A percentile compares a stretch with the other conserved stretches of the same genome.
phyloP scores from a whole-genome alignment of 2,888 invertebrate genomes.

The Drosophila rubida region DNA sequence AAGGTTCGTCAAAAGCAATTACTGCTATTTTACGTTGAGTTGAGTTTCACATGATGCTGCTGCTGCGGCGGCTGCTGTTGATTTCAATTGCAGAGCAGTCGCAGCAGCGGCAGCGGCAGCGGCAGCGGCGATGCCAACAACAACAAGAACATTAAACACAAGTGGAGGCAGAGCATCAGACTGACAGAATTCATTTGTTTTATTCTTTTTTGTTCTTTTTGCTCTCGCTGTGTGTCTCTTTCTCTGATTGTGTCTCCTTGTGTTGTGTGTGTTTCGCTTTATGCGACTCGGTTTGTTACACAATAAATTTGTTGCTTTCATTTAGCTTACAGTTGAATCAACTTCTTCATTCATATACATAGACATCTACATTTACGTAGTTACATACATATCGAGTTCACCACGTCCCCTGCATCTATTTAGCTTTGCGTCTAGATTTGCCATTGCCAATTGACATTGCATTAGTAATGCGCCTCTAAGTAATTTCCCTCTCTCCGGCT shows the following conservation, averaged over 20 bases:
- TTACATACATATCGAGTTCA: not conserved
- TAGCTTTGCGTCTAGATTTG: constrained; percentile 21
- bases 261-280: constrained; percentile 40
- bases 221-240: constrained; percentile 35
- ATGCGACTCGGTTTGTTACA: constrained; percentile 68
- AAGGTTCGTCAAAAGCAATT: constrained; percentile 72
- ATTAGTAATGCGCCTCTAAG: constrained; percentile 47
- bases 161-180: constrained; percentile 29
- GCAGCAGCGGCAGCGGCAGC: constrained; percentile 34
- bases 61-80: constrained; percentile 43
- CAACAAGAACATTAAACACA: constrained; percentile 20
- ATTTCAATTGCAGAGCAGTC: constrained; percentile 67
- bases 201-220: constrained; percentile 55
- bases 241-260: constrained; percentile 44
- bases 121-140: constrained; percentile 8
- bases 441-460: constrained; percentile 38
- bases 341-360: constrained; percentile 35
- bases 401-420: constrained; percentile 10
- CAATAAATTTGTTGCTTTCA: constrained; percentile 69
- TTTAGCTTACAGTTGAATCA: constrained; percentile 48
- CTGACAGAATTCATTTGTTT: constrained; percentile 59
- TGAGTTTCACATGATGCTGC: constrained; percentile 55
- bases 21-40: constrained; percentile 75
- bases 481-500: constrained; percentile 27
- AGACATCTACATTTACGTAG: not conserved